Conservation (phyloP, 2,888 invertebrate species). For the Diarsia rubi region DNA sequence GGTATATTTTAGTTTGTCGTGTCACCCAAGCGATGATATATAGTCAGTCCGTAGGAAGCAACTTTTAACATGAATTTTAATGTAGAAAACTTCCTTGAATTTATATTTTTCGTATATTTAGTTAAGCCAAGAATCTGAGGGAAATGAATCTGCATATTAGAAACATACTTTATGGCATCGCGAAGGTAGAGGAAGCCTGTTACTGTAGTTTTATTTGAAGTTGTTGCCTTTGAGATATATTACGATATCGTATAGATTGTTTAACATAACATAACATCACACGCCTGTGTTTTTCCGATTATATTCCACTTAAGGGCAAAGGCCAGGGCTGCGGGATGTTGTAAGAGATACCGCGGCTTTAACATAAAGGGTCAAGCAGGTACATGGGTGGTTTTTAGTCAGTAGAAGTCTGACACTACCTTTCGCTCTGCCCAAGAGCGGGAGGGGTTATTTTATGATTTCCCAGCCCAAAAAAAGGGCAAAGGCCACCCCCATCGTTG, state of each 20-base stretch:
- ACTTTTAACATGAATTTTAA: conserved; percentile 64
- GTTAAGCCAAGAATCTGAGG: conserved; percentile 50
- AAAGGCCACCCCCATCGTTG: too few relatives aligned
- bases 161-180: conserved; percentile 32
- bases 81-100: conserved; percentile 61
- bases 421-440: too few relatives aligned
- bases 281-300: too few relatives aligned
- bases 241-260: neutral
- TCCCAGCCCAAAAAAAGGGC: too few relatives aligned
- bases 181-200: conserved; percentile 9
- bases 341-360: too few relatives aligned
- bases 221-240: neutral
- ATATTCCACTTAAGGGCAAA: too few relatives aligned
- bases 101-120: conserved; percentile 56
- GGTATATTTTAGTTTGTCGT: conserved; percentile 59
- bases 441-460: too few relatives aligned
- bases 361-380: too few relatives aligned
- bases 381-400: too few relatives aligned
- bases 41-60: conserved; percentile 49
- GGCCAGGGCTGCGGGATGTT: too few relatives aligned
- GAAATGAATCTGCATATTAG: conserved; percentile 54
- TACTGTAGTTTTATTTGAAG: conserved; percentile 16
- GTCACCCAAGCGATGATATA: conserved; percentile 62
- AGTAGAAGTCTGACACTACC: too few relatives aligned
- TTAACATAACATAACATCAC: too few relatives aligned